Conservation (phyloP, 2,888 invertebrate genomes). For the Oligia fasciuncula region DNA sequence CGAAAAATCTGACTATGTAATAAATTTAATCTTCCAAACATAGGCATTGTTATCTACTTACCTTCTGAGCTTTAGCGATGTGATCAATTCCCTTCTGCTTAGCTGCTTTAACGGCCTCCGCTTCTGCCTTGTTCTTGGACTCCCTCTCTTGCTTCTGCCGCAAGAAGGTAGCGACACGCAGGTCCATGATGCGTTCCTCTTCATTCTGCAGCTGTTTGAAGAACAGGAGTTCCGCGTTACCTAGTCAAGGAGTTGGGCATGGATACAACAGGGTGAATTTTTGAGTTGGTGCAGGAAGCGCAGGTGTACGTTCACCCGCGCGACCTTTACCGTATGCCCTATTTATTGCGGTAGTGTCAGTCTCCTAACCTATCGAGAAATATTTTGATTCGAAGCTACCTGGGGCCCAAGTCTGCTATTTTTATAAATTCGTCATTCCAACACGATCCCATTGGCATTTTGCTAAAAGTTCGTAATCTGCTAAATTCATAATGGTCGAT, state of each 20-base stretch:
- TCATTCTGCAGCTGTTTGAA: constrained; percentile 91
- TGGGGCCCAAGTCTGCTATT: no score
- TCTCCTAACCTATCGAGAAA: no score
- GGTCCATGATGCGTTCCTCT: constrained; percentile 91
- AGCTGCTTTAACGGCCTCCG: constrained; percentile 87
- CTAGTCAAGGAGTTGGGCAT: constrained; percentile 65
- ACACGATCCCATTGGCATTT: no score
- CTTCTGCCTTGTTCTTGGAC: constrained; percentile 88
- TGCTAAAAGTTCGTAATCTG: no score
- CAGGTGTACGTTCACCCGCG: no score
- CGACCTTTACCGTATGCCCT: no score
- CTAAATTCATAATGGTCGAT: no score
- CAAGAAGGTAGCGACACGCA: constrained; percentile 92
- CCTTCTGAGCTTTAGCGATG: constrained; percentile 89
- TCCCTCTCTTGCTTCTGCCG: constrained; percentile 91
- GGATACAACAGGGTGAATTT: no score
- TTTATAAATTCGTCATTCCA: no score
- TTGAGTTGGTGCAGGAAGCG: no score
- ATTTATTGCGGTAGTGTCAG: no score
- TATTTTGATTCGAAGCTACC: no score
- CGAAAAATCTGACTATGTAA: background rate
- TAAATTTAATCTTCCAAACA: background rate
- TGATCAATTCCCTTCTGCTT: constrained; percentile 91
- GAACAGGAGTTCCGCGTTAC: constrained; percentile 91
- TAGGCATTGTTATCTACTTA: constrained; percentile 34